Conservation (phyloP, 2,113 vertebrate genomes). For the Promerops cafer region DNA sequence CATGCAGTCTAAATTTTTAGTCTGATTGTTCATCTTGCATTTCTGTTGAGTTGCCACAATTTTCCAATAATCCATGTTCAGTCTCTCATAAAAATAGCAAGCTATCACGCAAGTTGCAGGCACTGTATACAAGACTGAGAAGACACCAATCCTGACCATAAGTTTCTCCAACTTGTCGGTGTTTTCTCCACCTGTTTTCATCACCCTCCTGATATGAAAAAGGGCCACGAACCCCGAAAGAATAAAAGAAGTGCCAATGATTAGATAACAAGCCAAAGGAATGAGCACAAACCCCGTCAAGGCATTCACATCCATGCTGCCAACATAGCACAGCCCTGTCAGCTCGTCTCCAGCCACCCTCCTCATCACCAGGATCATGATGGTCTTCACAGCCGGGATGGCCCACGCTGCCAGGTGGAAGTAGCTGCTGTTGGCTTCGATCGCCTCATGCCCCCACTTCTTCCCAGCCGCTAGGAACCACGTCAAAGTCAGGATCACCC, state of each 20-base stretch:
- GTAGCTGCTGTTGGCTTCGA: slow-evolving; percentile 97
- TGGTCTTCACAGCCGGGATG: slow-evolving; percentile 93
- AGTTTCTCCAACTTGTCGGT: slow-evolving; percentile 95
- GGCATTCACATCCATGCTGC: slow-evolving; percentile 93
- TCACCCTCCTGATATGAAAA: slow-evolving; percentile 93
- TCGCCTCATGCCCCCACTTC: slow-evolving; percentile 98
- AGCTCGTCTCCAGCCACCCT: slow-evolving; percentile 95
- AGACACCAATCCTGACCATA: slow-evolving; percentile 96
- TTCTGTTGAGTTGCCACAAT: slow-evolving; percentile 78
- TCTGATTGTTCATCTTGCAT: slow-evolving; percentile 75
- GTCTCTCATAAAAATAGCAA: slow-evolving; percentile 94
- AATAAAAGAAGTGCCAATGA: slow-evolving; percentile 92
- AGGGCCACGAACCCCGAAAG: slow-evolving; percentile 95
- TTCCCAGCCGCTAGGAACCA: slow-evolving; percentile 96
- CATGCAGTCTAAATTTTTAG: slow-evolving; percentile 77
- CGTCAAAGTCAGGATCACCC: slow-evolving; percentile 93
- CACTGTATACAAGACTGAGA: slow-evolving; percentile 92
- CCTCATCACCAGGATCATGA: slow-evolving; percentile 92
- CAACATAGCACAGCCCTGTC: slow-evolving; percentile 93
- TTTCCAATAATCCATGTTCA: slow-evolving; percentile 94
- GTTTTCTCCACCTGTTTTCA: slow-evolving; percentile 96
- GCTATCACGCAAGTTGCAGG: slow-evolving; percentile 96
- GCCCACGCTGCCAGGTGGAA: slow-evolving; percentile 97
- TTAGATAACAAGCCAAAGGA: slow-evolving; percentile 90
- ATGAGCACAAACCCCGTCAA: slow-evolving; percentile 92